Evolutionary conservation across 2,113 vertebrate species (phyloP), one percentile per base, ranked within the genome.

Genomic region (Dipodomys ordii): DNA sequence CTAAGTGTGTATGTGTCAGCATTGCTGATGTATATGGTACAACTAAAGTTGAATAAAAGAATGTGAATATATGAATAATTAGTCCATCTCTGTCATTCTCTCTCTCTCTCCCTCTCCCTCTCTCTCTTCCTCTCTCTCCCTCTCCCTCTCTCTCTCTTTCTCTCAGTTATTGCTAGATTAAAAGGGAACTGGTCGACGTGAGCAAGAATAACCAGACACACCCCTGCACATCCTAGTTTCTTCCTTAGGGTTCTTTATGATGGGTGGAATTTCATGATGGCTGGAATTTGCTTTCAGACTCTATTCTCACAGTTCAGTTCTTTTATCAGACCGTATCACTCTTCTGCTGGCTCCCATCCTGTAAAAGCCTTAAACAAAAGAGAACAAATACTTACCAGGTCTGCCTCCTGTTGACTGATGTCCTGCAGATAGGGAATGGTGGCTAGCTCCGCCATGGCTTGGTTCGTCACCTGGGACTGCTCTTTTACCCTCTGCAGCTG

Each of bases 381-480:
- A 94, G 96, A 96, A 97, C 97, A 85, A 94, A 94, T 80, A 67
- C 96, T 97, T 95, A 98, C 97, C 97, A 98, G 74, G 71, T 97
- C 68, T 25, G 78, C 95, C 94, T 98, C 98, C 85, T 97, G 74
- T 74, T 97, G 94, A 94, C 94, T 97, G 97, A 98, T 90, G 93
- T 98, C 98, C 95, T 98, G 98, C 13, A 97, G 98, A 95, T 98
- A 98, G 91, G 98, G 98, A 49, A 98, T n/a, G 62, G 98, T 97
- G 2, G 96, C 98, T 86, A 98, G 97, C 95, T 98, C 98, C 39
- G 98, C 98, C 98, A 98, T 97, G 0, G 84, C 98, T 96, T 98
- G 98, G 96, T 98, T 97, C 95, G 99, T 97, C 96, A 95, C 97
- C 79, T 97, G 98, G 88, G 97, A 85, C 87, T 98, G 96, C 84